These are phyloP conservation scores for Philaenus spumarius DNA, from an alignment of 1,140 invertebrate genomes.

Conservation along the genomic window DNA sequence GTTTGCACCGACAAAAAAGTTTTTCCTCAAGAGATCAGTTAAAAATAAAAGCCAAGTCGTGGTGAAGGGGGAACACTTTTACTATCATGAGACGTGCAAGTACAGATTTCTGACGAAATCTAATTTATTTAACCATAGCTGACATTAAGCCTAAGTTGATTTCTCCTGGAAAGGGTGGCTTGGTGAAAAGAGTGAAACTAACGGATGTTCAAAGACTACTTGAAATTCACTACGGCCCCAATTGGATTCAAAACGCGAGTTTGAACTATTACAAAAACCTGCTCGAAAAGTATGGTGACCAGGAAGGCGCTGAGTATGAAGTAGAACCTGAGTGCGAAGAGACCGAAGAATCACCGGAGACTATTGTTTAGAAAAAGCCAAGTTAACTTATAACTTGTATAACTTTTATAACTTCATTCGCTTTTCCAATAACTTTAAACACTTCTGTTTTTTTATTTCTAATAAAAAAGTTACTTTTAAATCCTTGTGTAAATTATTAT, in stretches of 20 bases:
- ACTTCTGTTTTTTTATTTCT: too few relatives aligned
- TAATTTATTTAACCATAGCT: not conserved
- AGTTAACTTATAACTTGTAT: too few relatives aligned
- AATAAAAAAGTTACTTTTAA: not conserved
- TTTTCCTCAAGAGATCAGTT: not conserved
- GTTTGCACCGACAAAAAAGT: not conserved
- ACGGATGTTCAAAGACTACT: not conserved
- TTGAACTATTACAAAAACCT: not conserved
- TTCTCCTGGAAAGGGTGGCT: too few relatives aligned
- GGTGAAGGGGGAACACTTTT: not conserved
- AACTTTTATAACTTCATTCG: too few relatives aligned
- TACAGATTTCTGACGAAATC: not conserved
- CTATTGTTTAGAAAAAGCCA: not conserved
- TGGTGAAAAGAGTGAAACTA: too few relatives aligned
- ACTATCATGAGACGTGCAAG: not conserved
- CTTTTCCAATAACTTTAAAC: too few relatives aligned
- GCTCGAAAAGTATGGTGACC: not conserved
- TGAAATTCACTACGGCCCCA: not conserved
- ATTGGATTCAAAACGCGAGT: not conserved
- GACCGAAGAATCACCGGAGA: not conserved
- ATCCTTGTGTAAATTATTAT: not conserved
- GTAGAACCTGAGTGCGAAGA: not conserved
- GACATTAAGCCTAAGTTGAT: slow-evolving; percentile 2
- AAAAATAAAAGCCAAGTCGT: not conserved
- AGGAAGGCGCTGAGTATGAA: not conserved